phyloP scores from a whole-genome alignment of 2,797 vertebrate genomes.

The Aulostomus chinensis region DNA sequence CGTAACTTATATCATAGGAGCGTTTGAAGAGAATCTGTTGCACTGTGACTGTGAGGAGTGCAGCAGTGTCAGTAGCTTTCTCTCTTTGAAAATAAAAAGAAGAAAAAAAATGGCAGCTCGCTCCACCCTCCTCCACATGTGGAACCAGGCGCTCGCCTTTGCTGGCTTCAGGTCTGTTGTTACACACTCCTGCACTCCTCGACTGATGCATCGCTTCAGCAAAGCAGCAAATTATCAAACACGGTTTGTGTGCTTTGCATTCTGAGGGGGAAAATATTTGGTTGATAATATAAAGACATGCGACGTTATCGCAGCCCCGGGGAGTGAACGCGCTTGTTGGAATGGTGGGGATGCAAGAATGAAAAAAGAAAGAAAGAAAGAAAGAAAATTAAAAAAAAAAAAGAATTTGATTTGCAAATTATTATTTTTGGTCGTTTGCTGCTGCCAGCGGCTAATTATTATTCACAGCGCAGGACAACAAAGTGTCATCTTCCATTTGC shows the following conservation, averaged over 20 bases:
- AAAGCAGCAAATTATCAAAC: constrained; percentile 25
- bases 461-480: constrained; percentile 62
- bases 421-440: constrained; percentile 44
- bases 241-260: constrained; percentile 12
- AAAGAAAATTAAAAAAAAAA: too few species aligned
- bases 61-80: too few species aligned
- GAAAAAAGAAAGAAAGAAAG: too few species aligned
- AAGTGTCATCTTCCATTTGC: constrained; percentile 65
- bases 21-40: too few species aligned
- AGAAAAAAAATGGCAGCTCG: too few species aligned
- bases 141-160: constrained; percentile 20
- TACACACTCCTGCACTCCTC: constrained; percentile 9
- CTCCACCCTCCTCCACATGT: neutral
- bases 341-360: constrained; percentile 45
- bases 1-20: too few species aligned
- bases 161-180: constrained; percentile 38
- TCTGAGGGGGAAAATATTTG: neutral
- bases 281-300: constrained; percentile 30
- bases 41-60: too few species aligned
- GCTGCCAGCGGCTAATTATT: constrained; percentile 64
- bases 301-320: constrained; percentile 20
- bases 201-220: constrained; percentile 28
- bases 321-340: constrained; percentile 45
- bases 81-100: too few species aligned
- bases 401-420: constrained; percentile 71